Conservation (phyloP, 2,888 invertebrate species). For the Dromius quadrimaculatus region DNA sequence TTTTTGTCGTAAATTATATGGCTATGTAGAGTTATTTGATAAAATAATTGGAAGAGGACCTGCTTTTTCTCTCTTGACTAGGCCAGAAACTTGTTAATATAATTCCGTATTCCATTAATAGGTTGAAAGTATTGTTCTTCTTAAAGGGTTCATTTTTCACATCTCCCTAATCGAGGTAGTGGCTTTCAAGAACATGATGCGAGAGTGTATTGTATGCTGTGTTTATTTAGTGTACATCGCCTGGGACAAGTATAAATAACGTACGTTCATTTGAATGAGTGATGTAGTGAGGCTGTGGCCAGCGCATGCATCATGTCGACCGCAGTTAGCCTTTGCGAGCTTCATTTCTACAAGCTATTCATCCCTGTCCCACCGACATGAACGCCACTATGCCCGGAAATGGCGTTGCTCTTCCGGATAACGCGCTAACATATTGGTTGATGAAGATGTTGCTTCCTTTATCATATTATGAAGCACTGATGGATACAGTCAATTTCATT, state of each 20-base stretch:
- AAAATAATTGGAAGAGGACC: too few species aligned
- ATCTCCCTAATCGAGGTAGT: slow-evolving; percentile 1
- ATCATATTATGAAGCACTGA: slow-evolving; percentile 41
- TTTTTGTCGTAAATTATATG: too few species aligned
- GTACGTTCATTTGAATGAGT: slow-evolving; percentile 31
- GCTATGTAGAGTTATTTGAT: too few species aligned
- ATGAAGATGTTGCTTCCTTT: slow-evolving; percentile 38
- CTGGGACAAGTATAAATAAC: slow-evolving; percentile 34
- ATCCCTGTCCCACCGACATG: slow-evolving; percentile 8
- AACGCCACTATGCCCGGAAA: slow-evolving; percentile 14
- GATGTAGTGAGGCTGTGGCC: slow-evolving; percentile 25
- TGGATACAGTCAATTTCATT: too few species aligned
- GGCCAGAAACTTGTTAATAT: too few species aligned
- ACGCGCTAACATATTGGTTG: slow-evolving; percentile 36
- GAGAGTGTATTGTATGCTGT: not conserved
- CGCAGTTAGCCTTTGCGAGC: slow-evolving; percentile 29
- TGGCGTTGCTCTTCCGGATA: slow-evolving; percentile 6
- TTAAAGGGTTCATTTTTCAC: too few species aligned
- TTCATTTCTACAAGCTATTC: slow-evolving; percentile 28
- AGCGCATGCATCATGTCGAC: slow-evolving; percentile 31
- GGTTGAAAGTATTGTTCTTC: too few species aligned
- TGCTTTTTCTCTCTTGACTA: too few species aligned
- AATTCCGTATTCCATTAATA: too few species aligned
- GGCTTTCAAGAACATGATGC: not conserved
- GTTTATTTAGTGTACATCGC: slow-evolving; percentile 26